Conservation (phyloP, 2,113 vertebrate genomes). For the Brachyistius frenatus region DNA sequence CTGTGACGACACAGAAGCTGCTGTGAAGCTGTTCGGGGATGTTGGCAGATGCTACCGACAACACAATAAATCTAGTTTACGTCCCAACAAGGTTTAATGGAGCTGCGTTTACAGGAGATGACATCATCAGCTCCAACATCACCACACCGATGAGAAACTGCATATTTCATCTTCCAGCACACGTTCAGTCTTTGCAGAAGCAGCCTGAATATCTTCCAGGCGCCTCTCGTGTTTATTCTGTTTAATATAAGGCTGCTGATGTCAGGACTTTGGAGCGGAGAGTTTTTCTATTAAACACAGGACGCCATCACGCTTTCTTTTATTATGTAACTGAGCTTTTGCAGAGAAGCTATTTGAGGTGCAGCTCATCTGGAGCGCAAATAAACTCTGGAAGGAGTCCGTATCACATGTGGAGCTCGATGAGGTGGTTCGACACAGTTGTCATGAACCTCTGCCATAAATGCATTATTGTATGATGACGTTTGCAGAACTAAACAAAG, state of each 20-base stretch:
- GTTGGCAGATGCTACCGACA: too few relatives aligned
- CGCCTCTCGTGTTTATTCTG: conserved; percentile 11
- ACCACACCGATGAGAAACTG: background rate
- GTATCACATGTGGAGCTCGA: background rate
- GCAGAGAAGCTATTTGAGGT: background rate
- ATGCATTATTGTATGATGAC: background rate
- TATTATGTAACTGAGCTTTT: conserved; percentile 24
- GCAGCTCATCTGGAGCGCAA: background rate
- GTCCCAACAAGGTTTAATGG: background rate
- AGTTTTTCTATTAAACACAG: conserved; percentile 20
- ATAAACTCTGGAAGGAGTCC: background rate
- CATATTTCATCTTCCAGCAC: too few relatives aligned
- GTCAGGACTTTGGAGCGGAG: background rate
- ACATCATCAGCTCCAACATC: background rate
- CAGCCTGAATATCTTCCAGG: conserved; percentile 6
- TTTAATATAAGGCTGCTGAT: conserved; percentile 30
- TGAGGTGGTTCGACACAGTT: background rate
- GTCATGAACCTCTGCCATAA: background rate
- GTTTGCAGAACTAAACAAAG: conserved; percentile 1
- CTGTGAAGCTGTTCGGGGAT: too few relatives aligned
- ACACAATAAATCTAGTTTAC: background rate
- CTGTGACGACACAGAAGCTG: too few relatives aligned
- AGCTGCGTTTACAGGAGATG: background rate
- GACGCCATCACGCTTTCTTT: conserved; percentile 9
- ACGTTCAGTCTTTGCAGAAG: background rate